Percentiles rank a stretch among this genome's conserved stretches.
Conservation (phyloP, 2,797 vertebrate genomes). For the Characodon lateralis region DNA sequence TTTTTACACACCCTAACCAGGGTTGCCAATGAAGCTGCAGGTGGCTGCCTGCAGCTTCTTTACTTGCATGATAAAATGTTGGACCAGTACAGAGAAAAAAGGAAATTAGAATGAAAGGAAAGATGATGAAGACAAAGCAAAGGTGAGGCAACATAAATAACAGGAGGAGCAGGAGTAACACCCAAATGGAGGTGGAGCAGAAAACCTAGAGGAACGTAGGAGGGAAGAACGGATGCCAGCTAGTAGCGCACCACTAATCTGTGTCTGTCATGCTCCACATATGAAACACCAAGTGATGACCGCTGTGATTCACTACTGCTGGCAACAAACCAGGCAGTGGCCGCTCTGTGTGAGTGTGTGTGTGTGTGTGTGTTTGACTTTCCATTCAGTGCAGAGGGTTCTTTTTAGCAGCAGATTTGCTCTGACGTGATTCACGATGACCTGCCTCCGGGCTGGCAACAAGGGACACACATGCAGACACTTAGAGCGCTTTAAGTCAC, state of each 20-base stretch:
- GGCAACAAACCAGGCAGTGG: slow-evolving; percentile 53
- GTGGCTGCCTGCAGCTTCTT: too few relatives aligned
- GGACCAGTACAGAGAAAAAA: neutral
- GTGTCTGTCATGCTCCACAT: slow-evolving; percentile 69
- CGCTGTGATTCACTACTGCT: slow-evolving; percentile 69
- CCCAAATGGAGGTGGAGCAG: slow-evolving; percentile 1
- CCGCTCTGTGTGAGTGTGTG: slow-evolving; percentile 18
- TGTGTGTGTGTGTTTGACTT: slow-evolving; percentile 23
- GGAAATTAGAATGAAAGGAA: neutral
- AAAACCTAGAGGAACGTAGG: slow-evolving; percentile 14
- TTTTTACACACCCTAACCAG: too few relatives aligned
- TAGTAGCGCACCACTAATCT: slow-evolving; percentile 55
- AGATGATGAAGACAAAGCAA: neutral
- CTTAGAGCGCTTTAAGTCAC: slow-evolving; percentile 39
- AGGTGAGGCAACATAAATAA: neutral
- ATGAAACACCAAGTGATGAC: slow-evolving; percentile 73
- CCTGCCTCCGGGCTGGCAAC: slow-evolving; percentile 50
- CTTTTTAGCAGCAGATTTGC: slow-evolving; percentile 61
- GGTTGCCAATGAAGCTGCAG: too few relatives aligned
- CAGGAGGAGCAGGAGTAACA: neutral
- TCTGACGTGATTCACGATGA: slow-evolving; percentile 65
- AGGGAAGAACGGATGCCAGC: slow-evolving; percentile 46
- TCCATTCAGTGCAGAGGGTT: slow-evolving; percentile 42
- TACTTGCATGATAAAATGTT: too few relatives aligned
- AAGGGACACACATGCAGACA: slow-evolving; percentile 40